Percentiles rank a stretch among this genome's conserved stretches.
Evolutionary conservation across 2,797 vertebrate genomes (phyloP).

Genomic region (Chiroxiphia lanceolata): DNA sequence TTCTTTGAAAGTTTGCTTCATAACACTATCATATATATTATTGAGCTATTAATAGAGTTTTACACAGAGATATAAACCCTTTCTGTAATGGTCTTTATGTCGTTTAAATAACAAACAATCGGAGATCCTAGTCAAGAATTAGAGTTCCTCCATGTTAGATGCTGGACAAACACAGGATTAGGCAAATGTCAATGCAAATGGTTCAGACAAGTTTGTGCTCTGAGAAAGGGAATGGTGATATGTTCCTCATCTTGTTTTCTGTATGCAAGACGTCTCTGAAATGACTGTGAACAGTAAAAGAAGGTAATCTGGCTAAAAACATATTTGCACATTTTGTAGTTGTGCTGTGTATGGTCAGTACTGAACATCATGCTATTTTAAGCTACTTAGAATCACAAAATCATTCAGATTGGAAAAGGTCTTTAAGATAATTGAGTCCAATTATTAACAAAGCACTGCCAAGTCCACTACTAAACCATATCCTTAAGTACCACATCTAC

Average conservation of each 20-base stretch:
- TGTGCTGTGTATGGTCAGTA: not conserved
- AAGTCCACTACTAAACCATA: not conserved
- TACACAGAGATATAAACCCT: not conserved
- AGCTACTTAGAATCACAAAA: not conserved
- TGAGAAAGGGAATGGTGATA: not conserved
- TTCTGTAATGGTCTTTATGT: not conserved
- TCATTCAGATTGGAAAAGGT: not conserved
- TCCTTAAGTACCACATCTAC: not conserved
- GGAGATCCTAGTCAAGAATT: not conserved
- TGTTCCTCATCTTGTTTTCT: not conserved
- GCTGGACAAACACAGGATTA: not conserved
- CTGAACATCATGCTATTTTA: not conserved
- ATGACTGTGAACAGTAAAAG: not conserved
- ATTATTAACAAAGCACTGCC: not conserved
- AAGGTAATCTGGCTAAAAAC: not conserved
- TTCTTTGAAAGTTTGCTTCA: not conserved
- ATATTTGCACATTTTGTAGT: not conserved
- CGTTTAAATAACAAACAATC: not conserved
- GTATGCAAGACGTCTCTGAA: not conserved
- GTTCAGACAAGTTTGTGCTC: not conserved
- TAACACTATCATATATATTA: not conserved
- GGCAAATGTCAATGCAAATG: not conserved
- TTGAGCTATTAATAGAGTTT: not conserved
- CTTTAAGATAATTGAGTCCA: not conserved
- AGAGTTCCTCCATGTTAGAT: not conserved